A percentile compares a stretch with the other conserved stretches of the same genome.
Conservation (phyloP, 2,113 vertebrate species). For the Cyprinus carpio region DNA sequence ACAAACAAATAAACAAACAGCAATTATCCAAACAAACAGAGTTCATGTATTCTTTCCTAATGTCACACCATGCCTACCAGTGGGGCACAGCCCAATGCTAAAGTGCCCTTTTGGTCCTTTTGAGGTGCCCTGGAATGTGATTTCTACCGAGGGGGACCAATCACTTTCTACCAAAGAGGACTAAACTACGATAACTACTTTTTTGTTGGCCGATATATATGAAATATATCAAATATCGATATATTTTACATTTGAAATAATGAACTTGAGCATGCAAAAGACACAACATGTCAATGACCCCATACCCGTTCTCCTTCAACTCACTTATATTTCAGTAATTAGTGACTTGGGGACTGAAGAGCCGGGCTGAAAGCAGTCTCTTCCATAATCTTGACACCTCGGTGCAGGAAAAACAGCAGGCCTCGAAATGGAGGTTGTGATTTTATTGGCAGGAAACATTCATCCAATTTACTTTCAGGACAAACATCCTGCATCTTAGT, state of each 20-base stretch:
- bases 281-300: too few species aligned
- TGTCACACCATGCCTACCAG: neutral
- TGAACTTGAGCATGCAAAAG: too few species aligned
- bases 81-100: neutral
- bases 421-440: neutral
- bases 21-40: neutral
- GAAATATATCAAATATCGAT: too few species aligned
- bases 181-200: too few species aligned
- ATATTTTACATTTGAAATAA: too few species aligned
- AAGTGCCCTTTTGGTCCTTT: too few species aligned
- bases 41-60: neutral
- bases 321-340: neutral
- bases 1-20: neutral
- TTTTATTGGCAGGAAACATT: neutral
- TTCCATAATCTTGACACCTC: neutral
- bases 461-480: neutral
- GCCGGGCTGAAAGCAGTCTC: neutral
- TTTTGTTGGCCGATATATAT: too few species aligned
- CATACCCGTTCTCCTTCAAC: neutral
- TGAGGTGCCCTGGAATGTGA: too few species aligned
- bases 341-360: neutral
- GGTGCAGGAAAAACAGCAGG: neutral
- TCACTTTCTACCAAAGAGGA: too few species aligned
- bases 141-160: too few species aligned
- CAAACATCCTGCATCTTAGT: neutral